Evolutionary conservation across 1,140 invertebrate species (phyloP).

Genomic region (Diprion similis): DNA sequence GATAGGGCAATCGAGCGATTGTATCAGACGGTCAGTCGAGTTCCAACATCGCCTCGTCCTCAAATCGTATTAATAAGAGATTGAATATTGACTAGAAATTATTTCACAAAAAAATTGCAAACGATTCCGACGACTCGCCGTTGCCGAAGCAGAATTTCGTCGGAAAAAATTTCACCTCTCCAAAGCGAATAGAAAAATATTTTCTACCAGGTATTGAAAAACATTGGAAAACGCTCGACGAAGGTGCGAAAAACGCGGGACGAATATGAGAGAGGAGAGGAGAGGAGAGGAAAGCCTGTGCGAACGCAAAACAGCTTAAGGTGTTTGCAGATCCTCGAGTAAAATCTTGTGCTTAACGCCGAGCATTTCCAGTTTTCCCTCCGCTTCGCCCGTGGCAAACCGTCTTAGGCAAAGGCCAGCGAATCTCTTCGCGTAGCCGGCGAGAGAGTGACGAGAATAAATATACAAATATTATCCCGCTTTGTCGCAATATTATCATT

Average conservation of each 20-base stretch:
- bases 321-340: conserved; percentile 15
- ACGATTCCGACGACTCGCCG: no score
- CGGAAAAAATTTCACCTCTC: neutral
- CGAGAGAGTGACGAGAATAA: conserved; percentile 12
- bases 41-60: no score
- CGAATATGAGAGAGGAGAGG: neutral
- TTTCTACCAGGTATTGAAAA: neutral
- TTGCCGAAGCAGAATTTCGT: no score
- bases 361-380: neutral
- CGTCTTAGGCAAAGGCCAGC: neutral
- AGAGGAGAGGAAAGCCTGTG: no score
- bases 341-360: neutral
- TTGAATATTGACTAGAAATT: no score
- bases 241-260: neutral
- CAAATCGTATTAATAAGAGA: no score
- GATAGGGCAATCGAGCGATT: neutral
- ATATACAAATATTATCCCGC: conserved; percentile 37
- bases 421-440: neutral
- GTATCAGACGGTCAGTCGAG: neutral
- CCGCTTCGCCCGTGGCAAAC: no score
- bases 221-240: neutral
- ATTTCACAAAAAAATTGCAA: no score
- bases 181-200: neutral
- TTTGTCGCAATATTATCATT: conserved; percentile 44
- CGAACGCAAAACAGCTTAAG: conserved; percentile 2